Base-by-base conservation (phyloP, 1,140 invertebrate species). In the Anthonomus grandis region DNA sequence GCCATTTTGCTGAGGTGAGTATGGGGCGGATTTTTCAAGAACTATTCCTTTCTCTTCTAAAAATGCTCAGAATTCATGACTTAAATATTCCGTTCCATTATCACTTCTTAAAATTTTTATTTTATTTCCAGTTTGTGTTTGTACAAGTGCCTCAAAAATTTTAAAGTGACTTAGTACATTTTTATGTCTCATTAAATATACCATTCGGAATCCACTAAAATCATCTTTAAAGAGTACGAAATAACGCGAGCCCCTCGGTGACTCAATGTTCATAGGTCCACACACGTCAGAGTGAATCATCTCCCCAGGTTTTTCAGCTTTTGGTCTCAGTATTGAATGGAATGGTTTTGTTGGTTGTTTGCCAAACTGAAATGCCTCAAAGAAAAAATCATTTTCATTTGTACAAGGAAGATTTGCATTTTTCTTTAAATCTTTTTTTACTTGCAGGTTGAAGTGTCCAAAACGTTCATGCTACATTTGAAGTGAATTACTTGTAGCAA, bases 191-290 rank as follows among this genome's bases (percentile, higher is more conserved):
- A 72, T 46, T 58, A 78, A 76, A 63, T 74, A 76, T 17, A 76
- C 70, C 69, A 63, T 50, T 41, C 65, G 60, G 46, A 68, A 76
- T 53, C 64, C 63, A 45, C 68, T 66, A 10, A 27, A 64, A 19
- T 74, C 70, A 68, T 79, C 77, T 60, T 74, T 78, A 25, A 79
- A 72, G 1, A 72, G 18, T 12, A 79, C 45, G 64, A 76, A 75
- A 57, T 72, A 79, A 59, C 53, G 61, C 46, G 68, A 68, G 51
- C 74, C 72, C 57, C 70, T 67, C 1, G 74, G 37, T 9, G 73
- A 76, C 17, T 46, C 4, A 4, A 62, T 27, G 18, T 62, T 64
- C 65, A 78, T 73, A 34, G 73, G 73, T 48, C 74, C 75, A 60
- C 21, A 53, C 10, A 53, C 37, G 67, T 78, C 76, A 12, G 60